Base-by-base conservation (phyloP, 2,888 invertebrate genomes). In the Phania funesta region DNA sequence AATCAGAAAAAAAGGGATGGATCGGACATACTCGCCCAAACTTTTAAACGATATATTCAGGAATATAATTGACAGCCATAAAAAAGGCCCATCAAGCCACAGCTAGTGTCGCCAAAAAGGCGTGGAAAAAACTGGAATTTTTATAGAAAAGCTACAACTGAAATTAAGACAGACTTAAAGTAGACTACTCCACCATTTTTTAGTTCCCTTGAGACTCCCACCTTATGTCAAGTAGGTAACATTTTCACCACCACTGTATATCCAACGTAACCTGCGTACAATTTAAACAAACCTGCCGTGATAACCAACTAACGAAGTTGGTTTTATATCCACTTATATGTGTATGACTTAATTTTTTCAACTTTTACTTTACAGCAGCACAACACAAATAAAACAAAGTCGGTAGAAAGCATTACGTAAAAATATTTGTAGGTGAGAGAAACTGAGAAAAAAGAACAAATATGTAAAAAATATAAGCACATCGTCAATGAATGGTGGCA, bases 251-350 rank as follows among this genome's bases (percentile, higher is more conserved):
- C 29, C 38, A 48, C 18, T 18, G 24, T 20, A 16, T 41, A 38
- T 48, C 20, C n/a, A 58, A 67, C 50, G 48, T 20, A 78, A 78
- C 26, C 70, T 70, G 75, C 41, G 41, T 41, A 73, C 79, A 67
- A 73, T 73, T 73, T 65, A 73, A 60, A 38, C 58, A 70, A 75
- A 74, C 62, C 52, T 41, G 46, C 74, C 67, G 67, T 67, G 60
- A 44, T 35, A 52, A 38, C 74, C 54, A 74, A 74, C 74, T 74
- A 80, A 74, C 68, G 48, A 74, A 75, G 67, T 75, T 75, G 68
- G 68, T 68, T 80, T 80, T 73, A 44, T 54, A 62, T 67, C 62
- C 60, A 67, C 24, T 44, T 62, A 67, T 67, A 74, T 41, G 11
- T 54, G 44, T 64, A 71, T 38, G 11, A 62, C 24, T 50, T 50